Evolutionary conservation across 2,113 vertebrate species (phyloP), one percentile per base, ranked within the genome.

Genomic region (Neofelis nebulosa): DNA sequence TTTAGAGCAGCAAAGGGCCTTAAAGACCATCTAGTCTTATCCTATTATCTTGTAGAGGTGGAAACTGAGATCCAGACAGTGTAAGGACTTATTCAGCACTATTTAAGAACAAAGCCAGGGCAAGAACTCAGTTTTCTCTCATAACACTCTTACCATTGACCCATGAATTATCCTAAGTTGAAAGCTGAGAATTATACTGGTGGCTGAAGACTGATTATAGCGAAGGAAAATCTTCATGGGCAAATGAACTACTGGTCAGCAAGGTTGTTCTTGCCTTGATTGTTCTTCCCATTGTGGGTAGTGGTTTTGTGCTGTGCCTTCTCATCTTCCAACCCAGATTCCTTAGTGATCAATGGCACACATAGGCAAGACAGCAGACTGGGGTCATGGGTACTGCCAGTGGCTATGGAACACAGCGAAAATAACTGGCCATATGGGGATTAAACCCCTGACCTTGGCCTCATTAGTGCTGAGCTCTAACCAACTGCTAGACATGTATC

Each of bases 371-470:
- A 84, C 16, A 3, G 36, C 5, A 45, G 10, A 11, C 48, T 69
- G 69, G 57, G 29, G n/a, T 73, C 78, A 71, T 3, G 25, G 33
- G 57, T 52, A 18, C 63, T 48, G 21, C 80, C 74, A 21, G 50
- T 80, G 50, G 23, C 50, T 71, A 50, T 18, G 45, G 5, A 88
- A 68, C 52, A 89, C 18, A 95, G 76, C 78, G 73, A 97, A 97
- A 88, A 41, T 81, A 95, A 95, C 85, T 65, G 52, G 52, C 45
- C 71, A 83, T 81, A 29, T 48, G 38, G 90, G 65, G 55, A 96
- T 89, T 95, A 97, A 98, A 65, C 80, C 68, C 76, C 15, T 97
- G 76, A 92, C 90, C 71, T 85, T 95, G 80, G 25, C 52, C 71
- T 94, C 88, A 89, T 95, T 96, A 91, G 25, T 82, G 55, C 57